Percentiles rank a stretch among this genome's conserved stretches.
These are phyloP conservation scores for Eretmochelys imbricata DNA, from an alignment of 2,113 vertebrate species.

Conservation along the genomic window DNA sequence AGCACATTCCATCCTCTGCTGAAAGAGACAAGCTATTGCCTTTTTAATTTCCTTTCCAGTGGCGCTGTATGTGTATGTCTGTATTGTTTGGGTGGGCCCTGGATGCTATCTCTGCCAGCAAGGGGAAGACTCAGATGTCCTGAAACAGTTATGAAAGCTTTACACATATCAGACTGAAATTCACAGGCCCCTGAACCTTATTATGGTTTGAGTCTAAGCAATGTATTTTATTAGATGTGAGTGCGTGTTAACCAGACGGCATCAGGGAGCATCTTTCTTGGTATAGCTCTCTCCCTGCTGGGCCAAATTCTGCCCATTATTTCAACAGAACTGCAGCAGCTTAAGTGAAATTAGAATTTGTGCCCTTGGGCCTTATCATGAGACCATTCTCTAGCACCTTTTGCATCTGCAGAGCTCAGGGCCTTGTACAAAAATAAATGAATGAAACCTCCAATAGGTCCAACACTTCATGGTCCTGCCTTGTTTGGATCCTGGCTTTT, in stretches of 20 bases:
- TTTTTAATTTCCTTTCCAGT: conserved; percentile 67
- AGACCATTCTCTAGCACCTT: background rate
- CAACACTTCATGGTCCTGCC: background rate
- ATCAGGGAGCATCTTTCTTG: background rate
- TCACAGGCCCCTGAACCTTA: background rate
- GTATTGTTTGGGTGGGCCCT: background rate
- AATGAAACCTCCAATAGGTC: background rate
- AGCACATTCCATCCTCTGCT: background rate
- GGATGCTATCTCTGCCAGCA: background rate
- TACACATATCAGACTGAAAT: background rate
- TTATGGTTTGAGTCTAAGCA: background rate
- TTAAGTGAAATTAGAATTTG: background rate
- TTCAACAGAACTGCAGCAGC: background rate
- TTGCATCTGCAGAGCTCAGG: background rate
- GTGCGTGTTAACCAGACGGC: background rate
- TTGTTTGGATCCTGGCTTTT: background rate
- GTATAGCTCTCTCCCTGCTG: background rate
- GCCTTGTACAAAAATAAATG: background rate
- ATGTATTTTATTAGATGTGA: too few species aligned
- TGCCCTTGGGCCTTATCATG: background rate
- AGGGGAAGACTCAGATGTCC: background rate
- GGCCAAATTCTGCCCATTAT: background rate
- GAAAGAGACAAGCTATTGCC: conserved; percentile 41
- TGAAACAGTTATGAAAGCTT: fast-evolving
- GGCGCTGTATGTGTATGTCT: background rate